Evolutionary conservation across 2,797 vertebrate genomes (phyloP).

Genomic region (Falco berigora): DNA sequence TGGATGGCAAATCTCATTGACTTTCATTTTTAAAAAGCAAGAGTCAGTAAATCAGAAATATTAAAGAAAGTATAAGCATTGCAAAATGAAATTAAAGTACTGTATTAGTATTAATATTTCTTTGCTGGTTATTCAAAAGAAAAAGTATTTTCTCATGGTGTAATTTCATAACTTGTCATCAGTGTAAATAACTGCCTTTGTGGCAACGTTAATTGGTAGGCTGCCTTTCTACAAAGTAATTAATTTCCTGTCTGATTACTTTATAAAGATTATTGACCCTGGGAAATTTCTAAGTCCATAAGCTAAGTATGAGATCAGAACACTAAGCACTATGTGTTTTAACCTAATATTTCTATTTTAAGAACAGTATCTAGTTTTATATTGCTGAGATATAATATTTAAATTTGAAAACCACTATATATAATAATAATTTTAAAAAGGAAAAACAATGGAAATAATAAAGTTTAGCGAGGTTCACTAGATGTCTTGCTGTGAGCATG

Average conservation of each 20-base stretch:
- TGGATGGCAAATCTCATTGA: neutral
- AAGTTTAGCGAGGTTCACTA: neutral
- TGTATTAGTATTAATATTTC: neutral
- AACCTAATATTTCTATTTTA: neutral
- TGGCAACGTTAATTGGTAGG: neutral
- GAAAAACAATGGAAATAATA: neutral
- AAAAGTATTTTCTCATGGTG: neutral
- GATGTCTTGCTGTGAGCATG: neutral
- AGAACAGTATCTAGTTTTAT: neutral
- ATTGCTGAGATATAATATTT: neutral
- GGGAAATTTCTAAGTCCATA: neutral
- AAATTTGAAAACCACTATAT: neutral
- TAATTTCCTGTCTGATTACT: neutral
- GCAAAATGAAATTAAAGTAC: slow-evolving; percentile 32
- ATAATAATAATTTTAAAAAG: neutral
- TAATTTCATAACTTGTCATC: neutral
- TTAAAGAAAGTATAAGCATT: neutral
- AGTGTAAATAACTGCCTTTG: neutral
- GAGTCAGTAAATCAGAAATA: neutral
- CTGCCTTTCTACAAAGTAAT: neutral
- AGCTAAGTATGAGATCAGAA: neutral
- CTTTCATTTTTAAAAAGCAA: slow-evolving; percentile 5
- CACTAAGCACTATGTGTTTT: neutral
- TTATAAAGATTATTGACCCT: neutral
- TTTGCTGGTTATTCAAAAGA: neutral